A percentile compares a stretch with the other conserved stretches of the same genome.
phyloP scores from a whole-genome alignment of 2,888 invertebrate species.

The Xanthia icteritia region DNA sequence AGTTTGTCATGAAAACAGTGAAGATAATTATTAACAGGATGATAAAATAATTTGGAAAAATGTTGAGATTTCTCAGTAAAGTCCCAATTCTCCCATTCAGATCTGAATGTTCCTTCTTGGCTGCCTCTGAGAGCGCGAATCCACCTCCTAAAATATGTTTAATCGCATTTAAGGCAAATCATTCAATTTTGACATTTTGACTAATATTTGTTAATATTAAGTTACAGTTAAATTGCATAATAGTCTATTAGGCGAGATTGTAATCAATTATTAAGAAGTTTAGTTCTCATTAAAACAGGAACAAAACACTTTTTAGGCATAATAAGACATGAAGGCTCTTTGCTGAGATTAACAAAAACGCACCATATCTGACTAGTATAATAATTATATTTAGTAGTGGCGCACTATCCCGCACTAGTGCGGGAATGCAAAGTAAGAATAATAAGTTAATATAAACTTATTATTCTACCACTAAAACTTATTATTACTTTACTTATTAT shows the following conservation, averaged over 20 bases:
- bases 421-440: background rate
- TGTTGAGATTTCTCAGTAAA: slow-evolving; percentile 65
- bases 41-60: slow-evolving; percentile 72
- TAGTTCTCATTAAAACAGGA: background rate
- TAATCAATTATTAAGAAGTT: background rate
- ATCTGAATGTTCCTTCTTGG: slow-evolving; percentile 74
- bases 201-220: background rate
- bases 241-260: too few relatives aligned
- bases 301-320: background rate
- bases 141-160: slow-evolving; percentile 76
- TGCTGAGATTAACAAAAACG: background rate
- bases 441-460: too few relatives aligned
- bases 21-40: slow-evolving; percentile 77
- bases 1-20: slow-evolving; percentile 80
- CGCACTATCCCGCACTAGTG: background rate
- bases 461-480: too few relatives aligned
- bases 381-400: background rate
- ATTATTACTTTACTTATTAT: too few relatives aligned
- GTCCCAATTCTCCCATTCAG: slow-evolving; percentile 79
- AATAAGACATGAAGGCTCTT: background rate
- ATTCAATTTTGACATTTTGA: background rate
- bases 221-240: background rate
- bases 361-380: background rate
- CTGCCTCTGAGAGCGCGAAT: slow-evolving; percentile 81
- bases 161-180: background rate